phyloP scores from a whole-genome alignment of 1,140 invertebrate genomes.

The Zaprionus gabonicus region DNA sequence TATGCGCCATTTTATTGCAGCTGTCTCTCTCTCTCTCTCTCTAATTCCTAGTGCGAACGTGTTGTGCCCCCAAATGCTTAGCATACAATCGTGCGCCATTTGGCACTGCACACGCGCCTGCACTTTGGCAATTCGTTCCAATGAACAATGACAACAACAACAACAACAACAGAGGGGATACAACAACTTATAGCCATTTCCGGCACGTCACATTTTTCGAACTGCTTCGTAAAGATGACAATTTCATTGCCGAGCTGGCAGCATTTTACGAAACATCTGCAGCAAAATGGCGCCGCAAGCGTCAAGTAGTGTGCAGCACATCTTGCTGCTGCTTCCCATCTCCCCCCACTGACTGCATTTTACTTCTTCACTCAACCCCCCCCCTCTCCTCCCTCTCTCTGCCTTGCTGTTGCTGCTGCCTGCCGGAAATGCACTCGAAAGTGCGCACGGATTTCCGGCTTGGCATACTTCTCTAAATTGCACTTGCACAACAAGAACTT shows the following conservation, averaged over 20 bases:
- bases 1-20: background rate
- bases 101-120: slow-evolving; percentile 38
- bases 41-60: slow-evolving; percentile 19
- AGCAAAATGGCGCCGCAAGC: slow-evolving; percentile 42
- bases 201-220: slow-evolving; percentile 39
- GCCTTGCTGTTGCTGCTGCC: slow-evolving; percentile 6
- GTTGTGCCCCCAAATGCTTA: slow-evolving; percentile 35
- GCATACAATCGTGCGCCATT: slow-evolving; percentile 51
- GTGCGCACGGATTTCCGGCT: slow-evolving; percentile 66
- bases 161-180: background rate
- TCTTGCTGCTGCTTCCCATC: background rate
- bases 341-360: no score
- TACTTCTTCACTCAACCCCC: background rate
- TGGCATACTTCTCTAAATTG: slow-evolving; percentile 30
- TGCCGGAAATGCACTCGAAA: slow-evolving; percentile 73
- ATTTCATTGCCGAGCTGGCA: slow-evolving; percentile 52
- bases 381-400: background rate
- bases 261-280: slow-evolving; percentile 37
- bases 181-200: slow-evolving; percentile 53
- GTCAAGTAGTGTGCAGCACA: slow-evolving; percentile 34
- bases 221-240: slow-evolving; percentile 49
- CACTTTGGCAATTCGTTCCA: slow-evolving; percentile 53
- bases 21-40: background rate
- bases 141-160: slow-evolving; percentile 16
- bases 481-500: slow-evolving; percentile 11